Evolutionary conservation across 2,888 invertebrate genomes (phyloP), one percentile per base, ranked within the genome.

Genomic region (Elysia crispata): DNA sequence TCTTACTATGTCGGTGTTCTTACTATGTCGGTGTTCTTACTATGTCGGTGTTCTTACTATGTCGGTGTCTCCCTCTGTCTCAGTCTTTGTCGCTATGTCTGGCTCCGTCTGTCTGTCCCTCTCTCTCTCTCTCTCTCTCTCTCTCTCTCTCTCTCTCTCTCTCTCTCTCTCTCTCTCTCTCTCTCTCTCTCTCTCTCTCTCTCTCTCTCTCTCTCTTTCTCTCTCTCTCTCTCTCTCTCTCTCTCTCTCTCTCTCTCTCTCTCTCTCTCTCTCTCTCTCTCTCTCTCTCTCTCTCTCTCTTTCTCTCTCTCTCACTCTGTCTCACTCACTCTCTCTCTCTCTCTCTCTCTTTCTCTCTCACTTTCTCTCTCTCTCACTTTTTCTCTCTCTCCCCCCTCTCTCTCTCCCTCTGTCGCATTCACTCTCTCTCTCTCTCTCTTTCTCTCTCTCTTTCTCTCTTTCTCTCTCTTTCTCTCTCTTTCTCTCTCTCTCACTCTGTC

Each of bases 391-490:
- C 20, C 5, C 6, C 25, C 20, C 28, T 31, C 8, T 23, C 25
- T 23, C 25, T 13, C 18, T 41, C 49, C 18, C n/a, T 20, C 50
- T 28, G 18, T 20, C 62, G 6, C 62, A 13, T 31, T 18, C 54
- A 20, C 31, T 18, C 33, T 11, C 62, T 31, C 60, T 23, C 62
- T 64, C 41, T 23, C 62, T n/a, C 49, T 25, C 64, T 41, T 64
- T 31, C 64, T 25, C 76, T 33, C 76, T n/a, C 64, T n/a, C 31
- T 20, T 60, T n/a, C 54, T 30, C 54, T 31, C 60, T n/a, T 18
- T 41, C 31, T 41, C 5, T 23, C 30, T 15, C 30, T 49, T 23
- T 5, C 25, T n/a, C 13, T 13, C 49, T 23, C 23, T 25, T 30
- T 18, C 31, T n/a, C 33, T 31, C 57, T 28, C 13, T 67, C 28